Evolutionary conservation across 1,140 invertebrate species (phyloP), one percentile per base, ranked within the genome.

Genomic region (Drosophila ercepeae): DNA sequence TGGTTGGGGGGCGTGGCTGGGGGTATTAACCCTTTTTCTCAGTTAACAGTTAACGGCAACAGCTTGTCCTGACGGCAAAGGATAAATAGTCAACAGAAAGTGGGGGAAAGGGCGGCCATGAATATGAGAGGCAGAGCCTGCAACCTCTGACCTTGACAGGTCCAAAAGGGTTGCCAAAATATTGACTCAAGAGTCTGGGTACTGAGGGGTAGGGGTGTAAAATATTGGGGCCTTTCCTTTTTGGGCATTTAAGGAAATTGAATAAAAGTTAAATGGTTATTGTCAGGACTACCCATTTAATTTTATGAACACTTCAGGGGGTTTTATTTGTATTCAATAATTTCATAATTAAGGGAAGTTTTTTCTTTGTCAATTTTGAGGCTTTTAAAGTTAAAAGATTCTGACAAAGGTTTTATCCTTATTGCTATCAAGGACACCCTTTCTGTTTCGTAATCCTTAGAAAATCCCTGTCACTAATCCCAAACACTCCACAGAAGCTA

Each of bases 91-190:
- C 23, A 53, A 41, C 27, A 25, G 21, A 23, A 11, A 11, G 1
- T 11, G 29, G 29, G 29, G 29, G 3, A 9, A 9, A 1, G 29
- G 29, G 9, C 3, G 8, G 7, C 36, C 50, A 53, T 27, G 18
- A 25, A 16, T 34, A 34, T 34, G 21, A 27, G 29, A n/a, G 19
- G 34, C n/a, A 27, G 29, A n/a, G 19, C 41, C n/a, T 34, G 21
- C 14, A 11, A 21, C 25, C 59, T 52, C 36, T 65, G 60, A 65
- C 63, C 61, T 65, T 65, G 59, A 52, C 60, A 51, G 63, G 19
- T 14, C 29, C 36, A 39, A 13, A 21, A 14, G 53, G 53, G 23
- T 16, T 45, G 36, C 36, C 59, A 45, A 55, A 61, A 44, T 25
- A 11, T 55, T 44, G 8, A 25, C 36, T 7, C 11, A 13, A 23